Evolutionary conservation across 2,797 vertebrate species (phyloP).

Genomic region (Pantherophis alleghaniensis): DNA sequence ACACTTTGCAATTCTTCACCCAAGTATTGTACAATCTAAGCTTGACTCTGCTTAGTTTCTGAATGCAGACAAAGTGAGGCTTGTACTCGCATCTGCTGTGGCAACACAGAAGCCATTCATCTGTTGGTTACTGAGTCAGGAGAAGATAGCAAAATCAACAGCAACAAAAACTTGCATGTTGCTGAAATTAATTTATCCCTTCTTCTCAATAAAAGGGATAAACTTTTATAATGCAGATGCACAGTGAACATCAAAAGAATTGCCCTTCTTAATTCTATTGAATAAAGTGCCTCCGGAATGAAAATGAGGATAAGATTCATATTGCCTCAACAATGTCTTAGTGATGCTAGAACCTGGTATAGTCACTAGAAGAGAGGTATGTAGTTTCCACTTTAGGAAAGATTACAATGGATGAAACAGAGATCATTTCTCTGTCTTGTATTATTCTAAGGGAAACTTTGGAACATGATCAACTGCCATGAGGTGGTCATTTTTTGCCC

Average conservation of each 20-base stretch:
- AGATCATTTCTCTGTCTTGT: not conserved
- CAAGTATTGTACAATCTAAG: not conserved
- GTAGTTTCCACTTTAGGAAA: not conserved
- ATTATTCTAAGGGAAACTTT: not conserved
- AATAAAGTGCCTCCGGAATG: not conserved
- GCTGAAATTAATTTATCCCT: not conserved
- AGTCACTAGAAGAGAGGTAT: not conserved
- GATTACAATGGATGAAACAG: not conserved
- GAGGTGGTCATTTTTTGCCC: not conserved
- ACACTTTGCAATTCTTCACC: not conserved
- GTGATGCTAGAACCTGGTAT: not conserved
- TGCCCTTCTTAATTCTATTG: not conserved
- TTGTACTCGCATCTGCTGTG: not conserved
- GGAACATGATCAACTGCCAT: not conserved
- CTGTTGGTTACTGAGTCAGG: not conserved
- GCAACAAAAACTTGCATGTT: not conserved
- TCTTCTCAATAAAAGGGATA: not conserved
- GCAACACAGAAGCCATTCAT: constrained; percentile 34
- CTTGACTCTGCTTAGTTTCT: not conserved
- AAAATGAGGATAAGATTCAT: not conserved
- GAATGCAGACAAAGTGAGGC: not conserved
- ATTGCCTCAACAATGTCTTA: not conserved
- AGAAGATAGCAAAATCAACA: not conserved
- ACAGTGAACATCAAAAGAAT: not conserved
- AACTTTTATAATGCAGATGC: not conserved